Evolutionary conservation across 2,113 vertebrate genomes (phyloP).

Genomic region (Manacus vitellinus): DNA sequence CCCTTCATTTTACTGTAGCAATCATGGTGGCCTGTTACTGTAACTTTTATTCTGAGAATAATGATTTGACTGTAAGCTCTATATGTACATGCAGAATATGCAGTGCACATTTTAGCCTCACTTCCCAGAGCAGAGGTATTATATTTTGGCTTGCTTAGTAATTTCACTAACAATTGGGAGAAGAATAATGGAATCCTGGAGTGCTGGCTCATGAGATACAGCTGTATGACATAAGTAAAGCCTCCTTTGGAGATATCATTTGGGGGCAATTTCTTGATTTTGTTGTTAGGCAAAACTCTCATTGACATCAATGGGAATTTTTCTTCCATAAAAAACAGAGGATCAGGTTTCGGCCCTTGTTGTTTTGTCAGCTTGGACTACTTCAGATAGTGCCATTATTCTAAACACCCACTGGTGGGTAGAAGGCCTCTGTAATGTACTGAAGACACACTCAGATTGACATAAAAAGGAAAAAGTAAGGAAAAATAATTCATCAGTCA

Average conservation of each 20-base stretch:
- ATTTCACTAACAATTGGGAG: background rate
- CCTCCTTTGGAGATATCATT: constrained; percentile 24
- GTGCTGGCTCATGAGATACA: constrained; percentile 35
- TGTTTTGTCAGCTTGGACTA: background rate
- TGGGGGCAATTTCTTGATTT: constrained; percentile 33
- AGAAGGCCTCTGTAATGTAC: background rate
- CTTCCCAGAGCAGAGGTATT: background rate
- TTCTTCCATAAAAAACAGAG: background rate
- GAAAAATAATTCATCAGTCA: background rate
- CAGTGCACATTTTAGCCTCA: background rate
- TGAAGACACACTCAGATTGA: background rate
- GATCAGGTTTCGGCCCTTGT: background rate
- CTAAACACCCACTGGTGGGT: background rate
- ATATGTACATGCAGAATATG: background rate
- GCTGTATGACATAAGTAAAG: background rate
- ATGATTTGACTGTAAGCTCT: background rate
- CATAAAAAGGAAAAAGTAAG: background rate
- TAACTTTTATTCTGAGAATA: background rate
- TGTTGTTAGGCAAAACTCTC: constrained; percentile 31
- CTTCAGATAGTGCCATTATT: background rate
- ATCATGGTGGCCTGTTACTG: background rate
- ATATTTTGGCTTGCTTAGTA: background rate
- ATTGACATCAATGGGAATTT: constrained; percentile 53
- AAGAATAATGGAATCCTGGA: constrained; percentile 32
- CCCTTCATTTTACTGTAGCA: background rate